Conservation (phyloP, 2,797 vertebrate genomes). For the Silurus lanzhouensis region DNA sequence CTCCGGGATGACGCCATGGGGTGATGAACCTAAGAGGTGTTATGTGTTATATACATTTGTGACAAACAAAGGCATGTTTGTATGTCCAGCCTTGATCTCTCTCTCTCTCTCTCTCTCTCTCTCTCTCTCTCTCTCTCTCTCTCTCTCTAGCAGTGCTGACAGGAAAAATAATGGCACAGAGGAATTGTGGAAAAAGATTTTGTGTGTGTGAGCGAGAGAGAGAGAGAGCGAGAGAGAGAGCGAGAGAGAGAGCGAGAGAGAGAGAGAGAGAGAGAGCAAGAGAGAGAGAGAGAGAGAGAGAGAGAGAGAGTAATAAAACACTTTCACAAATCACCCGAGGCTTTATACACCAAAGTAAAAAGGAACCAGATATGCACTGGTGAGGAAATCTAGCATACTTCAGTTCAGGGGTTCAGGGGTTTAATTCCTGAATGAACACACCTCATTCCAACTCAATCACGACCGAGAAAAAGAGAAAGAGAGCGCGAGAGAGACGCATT, state of each 20-base stretch:
- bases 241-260: too few species aligned
- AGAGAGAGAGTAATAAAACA: constrained; percentile 11
- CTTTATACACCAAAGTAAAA: constrained; percentile 7
- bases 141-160: not conserved
- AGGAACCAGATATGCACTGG: constrained; percentile 5
- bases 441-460: constrained; percentile 15
- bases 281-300: too few species aligned
- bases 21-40: constrained; percentile 8
- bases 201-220: constrained; percentile 1
- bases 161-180: not conserved
- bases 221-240: not conserved
- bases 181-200: not conserved
- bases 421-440: constrained; percentile 17
- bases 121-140: not conserved
- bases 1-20: constrained; percentile 15
- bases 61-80: constrained; percentile 25
- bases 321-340: constrained; percentile 24
- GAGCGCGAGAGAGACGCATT: too few species aligned
- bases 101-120: too few species aligned
- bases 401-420: not conserved
- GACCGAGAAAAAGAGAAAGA: not conserved
- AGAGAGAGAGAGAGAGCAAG: too few species aligned
- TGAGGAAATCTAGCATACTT: not conserved
- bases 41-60: constrained; percentile 19
- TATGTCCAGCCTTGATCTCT: not conserved